Conservation (phyloP, 64 coral and sea anemone species). For the Montipora sp. region DNA sequence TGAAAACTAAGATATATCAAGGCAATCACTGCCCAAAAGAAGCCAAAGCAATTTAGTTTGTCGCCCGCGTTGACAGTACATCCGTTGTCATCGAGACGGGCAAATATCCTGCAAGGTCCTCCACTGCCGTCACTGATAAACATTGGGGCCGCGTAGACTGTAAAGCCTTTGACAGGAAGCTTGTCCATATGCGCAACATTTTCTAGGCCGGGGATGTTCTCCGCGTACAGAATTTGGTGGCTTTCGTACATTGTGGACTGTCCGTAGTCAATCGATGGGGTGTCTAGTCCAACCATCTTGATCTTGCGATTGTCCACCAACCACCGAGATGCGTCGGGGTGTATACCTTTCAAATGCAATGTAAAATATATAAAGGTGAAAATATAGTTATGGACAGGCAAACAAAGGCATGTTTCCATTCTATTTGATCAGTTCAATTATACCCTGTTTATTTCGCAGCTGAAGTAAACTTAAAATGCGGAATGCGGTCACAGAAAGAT, state of each 20-base stretch:
- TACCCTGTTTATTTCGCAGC: no score
- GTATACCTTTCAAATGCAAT: conserved; percentile 22
- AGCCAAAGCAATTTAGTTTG: background rate
- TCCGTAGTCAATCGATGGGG: conserved; percentile 68
- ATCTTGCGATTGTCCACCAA: conserved; percentile 63
- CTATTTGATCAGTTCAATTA: no score
- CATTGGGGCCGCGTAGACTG: conserved; percentile 73
- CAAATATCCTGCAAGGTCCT: conserved; percentile 69
- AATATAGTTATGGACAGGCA: no score
- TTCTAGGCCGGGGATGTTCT: conserved; percentile 78
- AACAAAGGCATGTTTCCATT: no score
- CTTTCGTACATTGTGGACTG: conserved; percentile 29
- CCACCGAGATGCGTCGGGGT: conserved; percentile 55
- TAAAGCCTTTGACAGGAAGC: conserved; percentile 67
- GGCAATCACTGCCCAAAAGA: background rate
- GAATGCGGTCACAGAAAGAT: no score
- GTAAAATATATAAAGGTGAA: background rate
- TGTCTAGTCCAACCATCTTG: conserved; percentile 69
- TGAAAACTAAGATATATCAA: no score
- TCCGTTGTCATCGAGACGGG: conserved; percentile 18
- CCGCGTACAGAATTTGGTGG: conserved; percentile 43
- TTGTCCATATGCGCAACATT: conserved; percentile 79
- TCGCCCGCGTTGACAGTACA: background rate
- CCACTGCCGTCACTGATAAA: conserved; percentile 73
- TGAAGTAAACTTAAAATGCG: no score